Percentiles rank a stretch among this genome's conserved stretches.
These are phyloP conservation scores for Sebastes trivittatus DNA, from an alignment of 2,797 vertebrate genomes.

Conservation along the genomic window DNA sequence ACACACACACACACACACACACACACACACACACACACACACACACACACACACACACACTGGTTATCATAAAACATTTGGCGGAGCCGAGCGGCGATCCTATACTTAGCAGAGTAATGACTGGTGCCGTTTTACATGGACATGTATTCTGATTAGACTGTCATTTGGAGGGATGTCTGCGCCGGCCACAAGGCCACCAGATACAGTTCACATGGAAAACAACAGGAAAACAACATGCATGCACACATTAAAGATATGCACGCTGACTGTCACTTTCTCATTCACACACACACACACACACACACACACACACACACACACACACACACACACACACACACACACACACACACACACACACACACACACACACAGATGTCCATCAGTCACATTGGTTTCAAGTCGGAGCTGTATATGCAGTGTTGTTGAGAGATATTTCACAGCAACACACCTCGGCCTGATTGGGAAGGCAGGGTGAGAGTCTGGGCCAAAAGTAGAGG, in stretches of 20 bases:
- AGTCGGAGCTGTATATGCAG: background rate
- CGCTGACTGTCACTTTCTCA: constrained; percentile 3
- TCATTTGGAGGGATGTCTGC: constrained; percentile 78
- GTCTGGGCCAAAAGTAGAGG: background rate
- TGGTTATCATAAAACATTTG: constrained; percentile 72
- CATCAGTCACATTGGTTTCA: constrained; percentile 14
- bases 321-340: constrained; percentile 24
- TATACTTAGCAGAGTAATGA: constrained; percentile 83
- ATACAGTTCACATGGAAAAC: constrained; percentile 69
- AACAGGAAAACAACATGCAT: constrained; percentile 45
- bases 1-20: constrained; percentile 62
- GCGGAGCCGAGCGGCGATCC: constrained; percentile 57
- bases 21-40: too few relatives aligned
- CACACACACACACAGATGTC: constrained; percentile 21
- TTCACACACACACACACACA: constrained; percentile 20
- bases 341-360: constrained; percentile 15
- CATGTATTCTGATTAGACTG: constrained; percentile 81
- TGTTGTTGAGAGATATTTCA: constrained; percentile 41
- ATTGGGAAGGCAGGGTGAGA: background rate
- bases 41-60: background rate
- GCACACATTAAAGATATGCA: background rate
- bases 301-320: constrained; percentile 24
- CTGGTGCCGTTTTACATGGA: constrained; percentile 75
- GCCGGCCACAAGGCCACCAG: constrained; percentile 62
- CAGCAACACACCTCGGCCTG: constrained; percentile 13